phyloP scores from a whole-genome alignment of 2,113 vertebrate genomes.

The Neolamprologus toae region DNA sequence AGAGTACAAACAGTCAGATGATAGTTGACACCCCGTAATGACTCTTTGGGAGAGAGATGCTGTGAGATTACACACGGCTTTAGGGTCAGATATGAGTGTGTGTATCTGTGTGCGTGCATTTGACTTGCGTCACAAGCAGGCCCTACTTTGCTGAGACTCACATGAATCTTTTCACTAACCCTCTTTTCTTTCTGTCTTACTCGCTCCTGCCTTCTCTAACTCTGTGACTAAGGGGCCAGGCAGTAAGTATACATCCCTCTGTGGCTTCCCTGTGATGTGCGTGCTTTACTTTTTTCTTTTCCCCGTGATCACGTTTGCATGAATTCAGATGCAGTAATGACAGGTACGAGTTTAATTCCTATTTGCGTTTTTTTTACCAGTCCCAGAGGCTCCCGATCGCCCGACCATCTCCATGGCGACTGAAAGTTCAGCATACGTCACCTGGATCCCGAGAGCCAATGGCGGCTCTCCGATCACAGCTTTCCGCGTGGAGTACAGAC shows the following conservation, averaged over 20 bases:
- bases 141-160: not conserved
- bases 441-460: slow-evolving; percentile 94
- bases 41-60: slow-evolving; percentile 6
- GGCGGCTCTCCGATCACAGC: slow-evolving; percentile 94
- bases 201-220: slow-evolving; percentile 51
- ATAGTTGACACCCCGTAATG: slow-evolving; percentile 9
- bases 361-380: slow-evolving; percentile 39
- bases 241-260: slow-evolving; percentile 70
- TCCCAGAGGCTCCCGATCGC: slow-evolving; percentile 91
- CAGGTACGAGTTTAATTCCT: not conserved
- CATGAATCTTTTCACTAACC: slow-evolving; percentile 55
- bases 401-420: slow-evolving; percentile 90
- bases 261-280: slow-evolving; percentile 20
- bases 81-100: not conserved
- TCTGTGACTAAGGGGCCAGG: slow-evolving; percentile 58
- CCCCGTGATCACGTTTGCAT: not conserved
- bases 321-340: not conserved
- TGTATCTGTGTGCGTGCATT: not conserved
- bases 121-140: not conserved
- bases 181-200: slow-evolving; percentile 29
- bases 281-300: not conserved
- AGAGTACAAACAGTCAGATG: slow-evolving; percentile 5
- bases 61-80: not conserved
- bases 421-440: slow-evolving; percentile 90
- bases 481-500: slow-evolving; percentile 90